Evolutionary conservation across 2,113 vertebrate genomes (phyloP), one percentile per base, ranked within the genome.

Genomic region (Xiphorhynchus elegans): DNA sequence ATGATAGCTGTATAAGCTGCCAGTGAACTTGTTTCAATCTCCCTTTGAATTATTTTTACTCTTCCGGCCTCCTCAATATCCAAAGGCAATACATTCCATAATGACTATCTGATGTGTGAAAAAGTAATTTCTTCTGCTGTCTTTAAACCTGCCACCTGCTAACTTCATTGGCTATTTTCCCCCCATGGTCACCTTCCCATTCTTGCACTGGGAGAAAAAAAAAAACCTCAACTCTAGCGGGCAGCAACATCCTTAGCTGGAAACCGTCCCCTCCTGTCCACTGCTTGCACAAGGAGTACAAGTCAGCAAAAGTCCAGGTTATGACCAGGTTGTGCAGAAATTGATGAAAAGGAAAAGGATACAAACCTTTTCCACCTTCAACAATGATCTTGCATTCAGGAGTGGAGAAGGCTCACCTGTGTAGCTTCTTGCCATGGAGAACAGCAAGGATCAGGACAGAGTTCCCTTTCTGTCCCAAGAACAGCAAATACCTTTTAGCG

Each of bases 11-110:
- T 55, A 87, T 19, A 81, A 74, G 69, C 86, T 93, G 80, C 68
- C 91, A 92, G 93, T 40, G 76, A 90, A 67, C 60, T 87, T 78
- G 80, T 52, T 92, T 89, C 72, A 90, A 90, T 90, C 79, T 80
- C 35, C 21, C 14, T 84, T 78, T 67, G 76, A 89, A 87, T 89
- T 72, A 78, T 60, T 92, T 95, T 87, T 75, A 67, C 44, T 72
- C 56, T 63, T 91, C 80, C 64, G 62, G 50, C 68, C 76, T 87
- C 31, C 53, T 55, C 79, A 67, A 17, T 92, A 81, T 70, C 59
- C 1, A 0, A 42, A 58, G 79, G 75, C 59, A 47, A 74, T 52
- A 25, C 24, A 31, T 87, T 64, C 39, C 26, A 7, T 50, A 84
- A 67, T 0, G 0, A 76, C 64, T 59, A 52, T 87, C 69, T 60